A percentile compares a stretch with the other conserved stretches of the same genome.
Evolutionary conservation across 2,888 invertebrate genomes (phyloP).

Genomic region (Chelonus formosanus): DNA sequence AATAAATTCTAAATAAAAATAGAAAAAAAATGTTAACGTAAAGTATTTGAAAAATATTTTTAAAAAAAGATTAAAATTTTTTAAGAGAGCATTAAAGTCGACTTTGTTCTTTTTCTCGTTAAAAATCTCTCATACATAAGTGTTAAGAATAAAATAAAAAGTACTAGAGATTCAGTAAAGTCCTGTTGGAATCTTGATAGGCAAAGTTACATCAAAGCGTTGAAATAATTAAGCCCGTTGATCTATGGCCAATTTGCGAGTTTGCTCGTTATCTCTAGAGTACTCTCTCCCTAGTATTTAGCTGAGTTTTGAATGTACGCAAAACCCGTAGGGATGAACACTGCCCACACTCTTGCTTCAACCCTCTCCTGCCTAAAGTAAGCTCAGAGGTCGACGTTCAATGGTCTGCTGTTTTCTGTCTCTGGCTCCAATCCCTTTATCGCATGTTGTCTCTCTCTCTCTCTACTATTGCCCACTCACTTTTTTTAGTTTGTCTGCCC

Average conservation of each 20-base stretch:
- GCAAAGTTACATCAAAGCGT: conserved; percentile 48
- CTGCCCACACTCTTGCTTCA: conserved; percentile 39
- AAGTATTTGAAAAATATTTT: too few relatives aligned
- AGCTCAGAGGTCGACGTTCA: conserved; percentile 64
- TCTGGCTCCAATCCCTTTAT: conserved; percentile 56
- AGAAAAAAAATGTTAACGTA: too few relatives aligned
- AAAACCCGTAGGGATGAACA: conserved; percentile 38
- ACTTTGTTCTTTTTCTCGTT: too few relatives aligned
- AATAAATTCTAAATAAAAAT: too few relatives aligned
- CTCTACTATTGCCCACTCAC: conserved; percentile 13
- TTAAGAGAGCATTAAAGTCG: too few relatives aligned
- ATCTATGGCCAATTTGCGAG: conserved; percentile 65
- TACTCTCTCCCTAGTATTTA: conserved; percentile 57
- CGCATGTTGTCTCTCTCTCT: conserved; percentile 36
- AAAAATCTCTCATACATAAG: too few relatives aligned
- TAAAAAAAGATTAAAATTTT: too few relatives aligned
- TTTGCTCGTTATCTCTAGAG: conserved; percentile 65
- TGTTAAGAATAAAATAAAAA: too few relatives aligned
- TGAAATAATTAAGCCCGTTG: conserved; percentile 65
- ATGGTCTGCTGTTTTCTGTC: conserved; percentile 62
- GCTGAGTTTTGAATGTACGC: conserved; percentile 56
- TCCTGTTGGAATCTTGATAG: conserved; percentile 6
- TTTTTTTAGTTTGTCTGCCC: conserved; percentile 24
- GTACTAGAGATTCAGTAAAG: too few relatives aligned
- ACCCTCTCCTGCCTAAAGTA: conserved; percentile 38